Evolutionary conservation across 2,797 vertebrate genomes (phyloP).

Genomic region (Margarornis squamiger): DNA sequence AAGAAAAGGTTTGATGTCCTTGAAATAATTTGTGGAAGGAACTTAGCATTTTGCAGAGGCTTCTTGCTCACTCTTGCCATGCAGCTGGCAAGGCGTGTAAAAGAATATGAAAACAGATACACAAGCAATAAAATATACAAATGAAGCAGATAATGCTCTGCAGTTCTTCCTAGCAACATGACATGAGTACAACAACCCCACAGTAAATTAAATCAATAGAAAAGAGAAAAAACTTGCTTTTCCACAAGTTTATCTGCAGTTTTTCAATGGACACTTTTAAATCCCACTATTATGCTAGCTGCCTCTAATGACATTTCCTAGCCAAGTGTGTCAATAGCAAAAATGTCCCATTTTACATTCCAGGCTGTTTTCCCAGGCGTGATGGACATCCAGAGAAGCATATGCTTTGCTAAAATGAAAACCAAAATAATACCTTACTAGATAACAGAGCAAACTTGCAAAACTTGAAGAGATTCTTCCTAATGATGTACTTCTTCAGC

Average conservation of each 20-base stretch:
- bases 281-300: neutral
- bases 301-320: neutral
- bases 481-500: neutral
- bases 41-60: neutral
- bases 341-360: neutral
- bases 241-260: neutral
- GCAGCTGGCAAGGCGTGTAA: neutral
- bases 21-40: neutral
- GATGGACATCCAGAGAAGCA: neutral
- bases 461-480: neutral
- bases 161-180: neutral
- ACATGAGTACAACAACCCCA: neutral
- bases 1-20: neutral
- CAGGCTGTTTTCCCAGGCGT: neutral
- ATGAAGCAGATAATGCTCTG: neutral
- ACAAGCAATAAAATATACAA: conserved; percentile 17
- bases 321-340: neutral
- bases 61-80: conserved; percentile 1
- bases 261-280: neutral
- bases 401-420: neutral
- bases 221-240: neutral
- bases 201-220: neutral
- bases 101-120: neutral
- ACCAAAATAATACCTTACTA: neutral
- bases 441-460: neutral